Evolutionary conservation across 1,140 invertebrate genomes (phyloP).

Genomic region (Prorops nasuta): DNA sequence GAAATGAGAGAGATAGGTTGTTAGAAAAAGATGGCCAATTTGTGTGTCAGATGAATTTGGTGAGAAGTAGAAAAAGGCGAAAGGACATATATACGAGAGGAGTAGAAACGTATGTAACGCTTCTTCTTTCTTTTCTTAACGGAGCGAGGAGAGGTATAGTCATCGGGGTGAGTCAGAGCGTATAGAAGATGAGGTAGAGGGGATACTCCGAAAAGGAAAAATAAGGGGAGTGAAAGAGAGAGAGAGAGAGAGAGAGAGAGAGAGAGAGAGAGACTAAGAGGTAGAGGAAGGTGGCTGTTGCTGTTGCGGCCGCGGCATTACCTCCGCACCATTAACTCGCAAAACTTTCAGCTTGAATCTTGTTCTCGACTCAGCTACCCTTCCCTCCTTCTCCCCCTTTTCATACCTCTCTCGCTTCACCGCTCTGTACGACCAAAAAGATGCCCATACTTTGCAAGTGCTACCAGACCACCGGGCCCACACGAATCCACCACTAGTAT

Average conservation of each 20-base stretch:
- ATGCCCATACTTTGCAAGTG: constrained; percentile 46
- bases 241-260: constrained; percentile 11
- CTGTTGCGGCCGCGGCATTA: constrained; percentile 53
- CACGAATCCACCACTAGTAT: constrained; percentile 27
- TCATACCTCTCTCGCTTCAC: constrained; percentile 8
- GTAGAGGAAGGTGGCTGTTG: constrained; percentile 43
- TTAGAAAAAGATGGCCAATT: no score
- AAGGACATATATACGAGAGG: no score
- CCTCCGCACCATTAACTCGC: constrained; percentile 55
- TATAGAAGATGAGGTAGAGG: no score
- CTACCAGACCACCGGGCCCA: constrained; percentile 33
- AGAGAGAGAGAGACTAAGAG: constrained; percentile 2
- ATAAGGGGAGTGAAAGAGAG: not conserved
- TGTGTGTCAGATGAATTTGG: no score
- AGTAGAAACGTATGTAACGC: no score
- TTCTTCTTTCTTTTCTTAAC: no score
- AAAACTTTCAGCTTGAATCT: constrained; percentile 57
- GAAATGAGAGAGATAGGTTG: no score
- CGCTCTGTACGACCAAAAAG: constrained; percentile 38
- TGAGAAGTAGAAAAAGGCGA: no score
- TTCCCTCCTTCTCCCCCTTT: constrained; percentile 11
- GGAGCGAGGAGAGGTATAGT: no score
- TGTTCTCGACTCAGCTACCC: constrained; percentile 48
- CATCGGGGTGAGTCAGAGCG: no score
- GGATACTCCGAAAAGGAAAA: constrained; percentile 1